Evolutionary conservation across 2,113 vertebrate genomes (phyloP).

Genomic region (Shinisaurus crocodilurus): DNA sequence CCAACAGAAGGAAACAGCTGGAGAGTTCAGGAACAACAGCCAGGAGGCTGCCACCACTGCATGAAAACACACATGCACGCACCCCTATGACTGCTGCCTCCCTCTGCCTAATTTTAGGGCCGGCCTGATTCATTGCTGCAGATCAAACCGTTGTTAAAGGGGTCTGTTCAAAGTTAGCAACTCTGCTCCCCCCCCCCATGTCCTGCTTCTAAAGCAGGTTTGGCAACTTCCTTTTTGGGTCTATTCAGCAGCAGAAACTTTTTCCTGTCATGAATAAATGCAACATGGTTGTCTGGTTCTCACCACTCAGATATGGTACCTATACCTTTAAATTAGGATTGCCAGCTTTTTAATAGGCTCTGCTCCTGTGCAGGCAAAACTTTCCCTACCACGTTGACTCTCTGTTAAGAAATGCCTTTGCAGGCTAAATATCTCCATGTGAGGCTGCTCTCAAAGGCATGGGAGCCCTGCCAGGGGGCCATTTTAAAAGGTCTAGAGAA

Average conservation of each 20-base stretch:
- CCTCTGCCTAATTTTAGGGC: too few relatives aligned
- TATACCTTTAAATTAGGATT: not conserved
- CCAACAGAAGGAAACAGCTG: too few relatives aligned
- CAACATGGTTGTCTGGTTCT: not conserved
- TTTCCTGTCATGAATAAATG: not conserved
- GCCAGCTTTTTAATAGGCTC: not conserved
- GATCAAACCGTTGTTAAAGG: not conserved
- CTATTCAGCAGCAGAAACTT: not conserved
- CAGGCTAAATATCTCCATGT: not conserved
- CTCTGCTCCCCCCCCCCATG: not conserved
- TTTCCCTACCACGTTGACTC: not conserved
- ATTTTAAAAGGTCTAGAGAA: not conserved
- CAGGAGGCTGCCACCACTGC: too few relatives aligned
- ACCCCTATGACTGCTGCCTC: too few relatives aligned
- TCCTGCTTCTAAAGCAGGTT: not conserved
- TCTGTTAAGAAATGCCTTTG: not conserved
- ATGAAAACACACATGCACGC: too few relatives aligned
- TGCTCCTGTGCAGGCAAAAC: not conserved
- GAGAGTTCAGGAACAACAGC: too few relatives aligned
- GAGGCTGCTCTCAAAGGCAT: not conserved
- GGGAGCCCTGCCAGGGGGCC: not conserved
- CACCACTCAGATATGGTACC: not conserved
- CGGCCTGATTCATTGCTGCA: not conserved
- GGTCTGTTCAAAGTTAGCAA: not conserved
- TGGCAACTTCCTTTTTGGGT: not conserved